Conservation (phyloP, 1,140 invertebrate genomes). For the Megalonaias nervosa region DNA sequence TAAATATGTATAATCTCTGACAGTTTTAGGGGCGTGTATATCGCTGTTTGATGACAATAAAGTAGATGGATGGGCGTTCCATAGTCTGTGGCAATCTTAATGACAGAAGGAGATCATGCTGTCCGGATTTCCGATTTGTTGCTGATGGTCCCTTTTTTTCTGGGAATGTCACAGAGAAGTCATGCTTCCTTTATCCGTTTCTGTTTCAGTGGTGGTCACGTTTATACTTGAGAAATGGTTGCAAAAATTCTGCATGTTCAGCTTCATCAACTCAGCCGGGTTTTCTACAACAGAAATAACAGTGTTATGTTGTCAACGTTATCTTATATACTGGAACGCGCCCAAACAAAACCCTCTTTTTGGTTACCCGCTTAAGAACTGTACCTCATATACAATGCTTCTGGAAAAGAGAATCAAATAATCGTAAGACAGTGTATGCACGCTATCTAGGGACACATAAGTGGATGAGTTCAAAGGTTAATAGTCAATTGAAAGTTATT, state of each 20-base stretch:
- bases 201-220: conserved; percentile 18
- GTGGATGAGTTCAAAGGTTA: too few species aligned
- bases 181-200: conserved; percentile 29
- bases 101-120: too few species aligned
- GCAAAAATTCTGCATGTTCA: conserved; percentile 32
- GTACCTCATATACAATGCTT: background rate
- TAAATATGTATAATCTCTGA: too few species aligned
- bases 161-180: conserved; percentile 16
- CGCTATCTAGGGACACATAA: conserved; percentile 21
- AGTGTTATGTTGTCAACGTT: background rate
- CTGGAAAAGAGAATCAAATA: background rate
- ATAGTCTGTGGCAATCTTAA: too few species aligned
- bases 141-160: too few species aligned
- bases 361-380: background rate
- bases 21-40: too few species aligned
- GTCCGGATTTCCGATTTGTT: too few species aligned
- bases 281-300: conserved; percentile 23
- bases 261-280: conserved; percentile 30
- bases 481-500: too few species aligned
- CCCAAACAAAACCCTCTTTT: background rate
- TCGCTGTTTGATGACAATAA: too few species aligned
- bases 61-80: too few species aligned
- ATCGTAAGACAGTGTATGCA: conserved; percentile 9
- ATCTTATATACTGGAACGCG: background rate
- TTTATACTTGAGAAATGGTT: conserved; percentile 12